A percentile compares a stretch with the other conserved stretches of the same genome.
Conservation (phyloP, 2,113 vertebrate species). For the Corythaeola cristata region DNA sequence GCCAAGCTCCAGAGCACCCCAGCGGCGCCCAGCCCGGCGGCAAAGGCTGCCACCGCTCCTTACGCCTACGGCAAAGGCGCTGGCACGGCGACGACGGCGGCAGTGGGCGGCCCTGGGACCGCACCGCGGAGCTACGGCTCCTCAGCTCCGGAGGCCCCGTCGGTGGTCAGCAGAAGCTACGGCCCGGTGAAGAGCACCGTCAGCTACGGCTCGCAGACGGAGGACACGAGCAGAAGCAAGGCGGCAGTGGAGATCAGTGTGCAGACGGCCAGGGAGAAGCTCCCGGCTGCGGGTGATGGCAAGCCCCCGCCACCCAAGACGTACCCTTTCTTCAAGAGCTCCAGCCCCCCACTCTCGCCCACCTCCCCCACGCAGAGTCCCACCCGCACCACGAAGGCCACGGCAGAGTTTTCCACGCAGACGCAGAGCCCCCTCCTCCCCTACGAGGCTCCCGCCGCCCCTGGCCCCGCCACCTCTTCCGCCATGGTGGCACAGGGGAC, state of each 20-base stretch:
- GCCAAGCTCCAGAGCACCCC: constrained; percentile 83
- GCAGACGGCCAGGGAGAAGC: constrained; percentile 74
- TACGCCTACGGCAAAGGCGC: constrained; percentile 66
- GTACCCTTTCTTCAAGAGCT: constrained; percentile 84
- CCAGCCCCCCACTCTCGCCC: constrained; percentile 89
- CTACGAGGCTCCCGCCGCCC: constrained; percentile 54
- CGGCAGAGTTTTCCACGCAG: constrained; percentile 91
- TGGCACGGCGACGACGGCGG: constrained; percentile 65
- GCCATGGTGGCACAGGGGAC: constrained; percentile 83
- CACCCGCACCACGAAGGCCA: constrained; percentile 72
- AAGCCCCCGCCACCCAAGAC: constrained; percentile 79
- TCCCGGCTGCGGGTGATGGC: constrained; percentile 55
- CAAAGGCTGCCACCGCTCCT: constrained; percentile 55
- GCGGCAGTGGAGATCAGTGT: neutral
- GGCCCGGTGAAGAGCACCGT: constrained; percentile 49
- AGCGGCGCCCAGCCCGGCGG: constrained; percentile 72
- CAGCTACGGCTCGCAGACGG: constrained; percentile 74
- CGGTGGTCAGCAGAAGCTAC: constrained; percentile 68
- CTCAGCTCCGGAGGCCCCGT: constrained; percentile 14
- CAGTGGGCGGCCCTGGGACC: neutral
- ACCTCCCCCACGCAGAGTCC: constrained; percentile 90
- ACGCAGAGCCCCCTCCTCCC: constrained; percentile 79
- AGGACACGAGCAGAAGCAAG: constrained; percentile 64
- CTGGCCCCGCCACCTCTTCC: constrained; percentile 61
- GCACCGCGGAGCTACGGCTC: constrained; percentile 44